phyloP scores from a whole-genome alignment of 2,888 invertebrate genomes.

The Tachina lurida region DNA sequence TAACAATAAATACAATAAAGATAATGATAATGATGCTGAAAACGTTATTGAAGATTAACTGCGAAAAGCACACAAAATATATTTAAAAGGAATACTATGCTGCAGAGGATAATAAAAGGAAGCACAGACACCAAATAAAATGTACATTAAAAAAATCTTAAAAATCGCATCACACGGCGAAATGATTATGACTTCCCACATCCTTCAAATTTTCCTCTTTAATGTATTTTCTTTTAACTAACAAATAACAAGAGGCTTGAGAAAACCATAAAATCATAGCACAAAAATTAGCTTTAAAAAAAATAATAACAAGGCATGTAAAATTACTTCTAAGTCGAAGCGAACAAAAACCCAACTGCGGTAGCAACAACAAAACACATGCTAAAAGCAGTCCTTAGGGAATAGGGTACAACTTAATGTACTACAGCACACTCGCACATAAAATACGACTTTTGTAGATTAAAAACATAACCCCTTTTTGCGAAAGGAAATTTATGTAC shows the following conservation, averaged over 20 bases:
- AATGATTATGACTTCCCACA: constrained; percentile 32
- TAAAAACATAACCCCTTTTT: constrained; percentile 21
- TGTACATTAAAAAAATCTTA: background rate
- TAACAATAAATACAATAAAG: background rate
- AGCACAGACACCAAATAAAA: background rate
- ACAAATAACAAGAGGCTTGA: background rate
- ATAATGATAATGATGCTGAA: background rate
- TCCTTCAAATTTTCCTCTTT: background rate
- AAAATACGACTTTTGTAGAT: constrained; percentile 5
- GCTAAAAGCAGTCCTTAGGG: constrained; percentile 19
- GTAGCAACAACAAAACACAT: constrained; percentile 1
- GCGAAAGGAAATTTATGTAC: constrained; percentile 40
- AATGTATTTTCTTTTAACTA: constrained; percentile 2
- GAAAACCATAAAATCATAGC: constrained; percentile 38
- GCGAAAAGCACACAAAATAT: background rate
- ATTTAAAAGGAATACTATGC: background rate
- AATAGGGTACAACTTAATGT: constrained; percentile 21
- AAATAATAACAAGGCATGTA: constrained; percentile 58
- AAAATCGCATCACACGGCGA: constrained; percentile 39
- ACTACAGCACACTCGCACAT: constrained; percentile 12
- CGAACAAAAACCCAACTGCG: background rate
- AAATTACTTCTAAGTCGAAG: constrained; percentile 12
- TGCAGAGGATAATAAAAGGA: constrained; percentile 12
- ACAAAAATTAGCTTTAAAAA: constrained; percentile 34
- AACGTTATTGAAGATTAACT: background rate